Evolutionary conservation across 1,140 invertebrate genomes (phyloP), one percentile per base, ranked within the genome.

Genomic region (Pachypsylla venusta): DNA sequence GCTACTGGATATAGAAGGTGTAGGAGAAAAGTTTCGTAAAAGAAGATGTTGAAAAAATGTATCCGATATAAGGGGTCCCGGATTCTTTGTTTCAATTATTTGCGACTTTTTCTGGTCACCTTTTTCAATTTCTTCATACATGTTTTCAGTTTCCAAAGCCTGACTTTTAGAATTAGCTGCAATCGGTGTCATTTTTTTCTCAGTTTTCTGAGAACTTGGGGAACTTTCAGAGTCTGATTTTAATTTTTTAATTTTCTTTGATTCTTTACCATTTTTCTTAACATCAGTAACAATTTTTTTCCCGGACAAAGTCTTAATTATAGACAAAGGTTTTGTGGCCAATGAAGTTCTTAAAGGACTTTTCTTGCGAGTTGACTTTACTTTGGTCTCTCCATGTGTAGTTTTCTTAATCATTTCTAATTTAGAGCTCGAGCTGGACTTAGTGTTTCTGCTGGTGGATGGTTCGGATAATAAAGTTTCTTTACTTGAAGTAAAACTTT

Each of bases 11-110:
- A 54, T 64, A 1, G 73, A 68, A 1, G 68, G 63, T 22, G 67
- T 65, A 16, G 62, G 68, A 27, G 57, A 57, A 28, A 60, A 19
- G 25, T 79, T 74, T 58, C 77, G 68, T 12, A 84, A 67, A 61
- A 85, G 82, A 24, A 85, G 73, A 69, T 83, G 76, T 67, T 83
- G 82, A 64, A 86, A 85, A 65, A 85, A 85, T 0, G 75, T 75
- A 65, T 84, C 74, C 0, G 77, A 76, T 63, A 78, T 70, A 14
- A 81, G 72, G 61, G 24, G 40, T 61, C 22, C 60, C 26, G 7
- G 57, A 55, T 48, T 57, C 16, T 57, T 57, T 19, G 56, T 28
- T 28, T 26, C 16, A 27, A 19, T 35, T 4, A 30, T 13, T 57
- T 27, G 22, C 42, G 35, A 25, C 42, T 53, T 54, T 7, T 14